Conservation (phyloP, 2,888 invertebrate species). For the Plusia festucae region DNA sequence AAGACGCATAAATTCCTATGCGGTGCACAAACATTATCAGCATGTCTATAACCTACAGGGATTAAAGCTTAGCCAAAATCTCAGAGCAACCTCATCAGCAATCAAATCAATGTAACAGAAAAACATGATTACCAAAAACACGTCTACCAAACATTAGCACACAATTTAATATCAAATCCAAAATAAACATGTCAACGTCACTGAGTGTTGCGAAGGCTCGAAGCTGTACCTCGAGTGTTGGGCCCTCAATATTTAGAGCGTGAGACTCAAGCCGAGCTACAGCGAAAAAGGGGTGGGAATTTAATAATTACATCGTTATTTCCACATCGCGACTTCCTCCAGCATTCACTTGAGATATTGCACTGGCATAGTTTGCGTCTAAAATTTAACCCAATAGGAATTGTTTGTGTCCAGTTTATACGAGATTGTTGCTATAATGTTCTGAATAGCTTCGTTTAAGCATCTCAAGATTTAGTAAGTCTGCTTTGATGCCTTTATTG, state of each 20-base stretch:
- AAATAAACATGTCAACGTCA: conserved; percentile 34
- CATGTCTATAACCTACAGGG: no score
- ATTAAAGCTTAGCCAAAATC: no score
- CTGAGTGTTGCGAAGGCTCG: conserved; percentile 36
- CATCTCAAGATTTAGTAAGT: not conserved
- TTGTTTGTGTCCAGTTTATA: conserved; percentile 7
- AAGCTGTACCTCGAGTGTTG: conserved; percentile 29
- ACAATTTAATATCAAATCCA: conserved; percentile 18
- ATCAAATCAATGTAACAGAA: not conserved
- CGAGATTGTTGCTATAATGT: not conserved
- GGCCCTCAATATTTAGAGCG: conserved; percentile 64
- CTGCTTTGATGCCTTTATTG: not conserved
- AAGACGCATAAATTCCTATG: no score
- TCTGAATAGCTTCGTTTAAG: not conserved
- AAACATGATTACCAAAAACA: not conserved
- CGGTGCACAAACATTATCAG: no score
- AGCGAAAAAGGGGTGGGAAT: conserved; percentile 64
- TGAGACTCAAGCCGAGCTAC: conserved; percentile 43
- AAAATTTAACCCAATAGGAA: conserved; percentile 14
- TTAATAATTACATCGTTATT: conserved; percentile 79
- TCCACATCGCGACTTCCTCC: conserved; percentile 56
- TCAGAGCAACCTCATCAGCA: no score
- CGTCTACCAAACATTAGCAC: not conserved
- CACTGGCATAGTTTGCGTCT: conserved; percentile 44
- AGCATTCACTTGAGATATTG: conserved; percentile 36